Percentiles rank a stretch among this genome's conserved stretches.
Evolutionary conservation across 2,797 vertebrate genomes (phyloP).

Genomic region (Anguilla marmorata): DNA sequence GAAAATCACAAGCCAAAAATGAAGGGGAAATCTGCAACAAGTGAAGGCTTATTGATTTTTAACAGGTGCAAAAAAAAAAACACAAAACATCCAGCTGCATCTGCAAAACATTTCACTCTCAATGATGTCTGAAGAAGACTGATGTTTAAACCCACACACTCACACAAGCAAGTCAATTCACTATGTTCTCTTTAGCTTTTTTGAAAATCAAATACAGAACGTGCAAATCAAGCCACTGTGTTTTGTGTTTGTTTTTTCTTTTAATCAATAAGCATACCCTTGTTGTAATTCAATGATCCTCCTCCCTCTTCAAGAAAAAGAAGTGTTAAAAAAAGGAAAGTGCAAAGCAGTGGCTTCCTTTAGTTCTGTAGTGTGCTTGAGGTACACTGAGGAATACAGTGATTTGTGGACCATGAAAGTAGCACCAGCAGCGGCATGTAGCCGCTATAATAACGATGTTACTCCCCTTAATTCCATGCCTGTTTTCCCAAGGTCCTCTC

Average conservation of each 20-base stretch:
- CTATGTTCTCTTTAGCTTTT: neutral
- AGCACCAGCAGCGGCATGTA: neutral
- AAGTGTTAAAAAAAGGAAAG: neutral
- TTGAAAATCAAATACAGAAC: neutral
- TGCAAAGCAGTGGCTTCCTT: neutral
- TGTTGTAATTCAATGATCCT: neutral
- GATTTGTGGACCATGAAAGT: conserved; percentile 9
- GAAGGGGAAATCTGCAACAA: neutral
- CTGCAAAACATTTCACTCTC: neutral
- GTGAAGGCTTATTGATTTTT: neutral
- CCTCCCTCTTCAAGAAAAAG: neutral
- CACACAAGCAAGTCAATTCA: neutral
- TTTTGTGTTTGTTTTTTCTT: neutral
- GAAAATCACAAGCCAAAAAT: neutral
- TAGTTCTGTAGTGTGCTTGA: neutral
- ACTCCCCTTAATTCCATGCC: neutral
- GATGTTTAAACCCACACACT: neutral
- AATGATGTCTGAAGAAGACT: neutral
- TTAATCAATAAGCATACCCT: neutral
- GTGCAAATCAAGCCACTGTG: neutral
- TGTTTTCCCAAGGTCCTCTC: neutral
- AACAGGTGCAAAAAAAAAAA: neutral
- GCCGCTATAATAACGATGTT: neutral
- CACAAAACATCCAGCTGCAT: neutral
- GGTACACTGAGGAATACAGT: conserved; percentile 3